Evolutionary conservation across 2,888 invertebrate species (phyloP), one percentile per base, ranked within the genome.

Genomic region (Patella pellucida): DNA sequence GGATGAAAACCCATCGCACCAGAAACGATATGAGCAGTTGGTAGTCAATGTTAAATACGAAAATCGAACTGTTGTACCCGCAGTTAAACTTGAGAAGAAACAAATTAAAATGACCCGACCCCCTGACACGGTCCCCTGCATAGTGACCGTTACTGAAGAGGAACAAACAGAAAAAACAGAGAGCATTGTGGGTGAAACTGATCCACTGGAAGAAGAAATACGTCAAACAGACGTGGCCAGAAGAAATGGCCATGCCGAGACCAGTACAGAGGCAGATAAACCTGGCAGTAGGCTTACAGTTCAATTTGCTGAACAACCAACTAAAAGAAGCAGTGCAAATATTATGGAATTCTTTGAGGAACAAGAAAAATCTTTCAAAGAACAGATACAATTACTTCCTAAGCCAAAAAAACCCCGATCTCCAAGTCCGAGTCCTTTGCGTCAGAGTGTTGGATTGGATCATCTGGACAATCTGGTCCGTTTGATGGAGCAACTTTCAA

Each of bases 381-480:
- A 82, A 69, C 79, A 81, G 52, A 76, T 75, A 68, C 52, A 71
- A 41, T 72, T 77, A 74, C 77, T 76, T 56, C 71, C 71, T 11
- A 75, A 77, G 72, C 56, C 71, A 11, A 76, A 72, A 72, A 86
- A 82, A 78, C 81, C 70, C 41, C 76, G 85, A 69, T 82, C 85
- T 71, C 85, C 86, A 31, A 85, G 85, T 79, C 85, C 85, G n/a
- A 84, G 84, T 77, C 78, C 81, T 71, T 71, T 85, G 68, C 75
- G 86, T 78, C 83, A 86, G 75, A 87, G 86, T 74, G 82, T 87
- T 67, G 92, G 92, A 3, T 93, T 96, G 79, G 95, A 96, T 85
- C 95, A 96, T 86, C 90, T 96, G 72, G 95, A 95, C 82, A 95
- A 95, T 84, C 92, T 96, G 11, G 94, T 96, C 84, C 93, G 94